Base-by-base conservation (phyloP, 2,113 vertebrate genomes). In the Hydrochoerus hydrochaeris region DNA sequence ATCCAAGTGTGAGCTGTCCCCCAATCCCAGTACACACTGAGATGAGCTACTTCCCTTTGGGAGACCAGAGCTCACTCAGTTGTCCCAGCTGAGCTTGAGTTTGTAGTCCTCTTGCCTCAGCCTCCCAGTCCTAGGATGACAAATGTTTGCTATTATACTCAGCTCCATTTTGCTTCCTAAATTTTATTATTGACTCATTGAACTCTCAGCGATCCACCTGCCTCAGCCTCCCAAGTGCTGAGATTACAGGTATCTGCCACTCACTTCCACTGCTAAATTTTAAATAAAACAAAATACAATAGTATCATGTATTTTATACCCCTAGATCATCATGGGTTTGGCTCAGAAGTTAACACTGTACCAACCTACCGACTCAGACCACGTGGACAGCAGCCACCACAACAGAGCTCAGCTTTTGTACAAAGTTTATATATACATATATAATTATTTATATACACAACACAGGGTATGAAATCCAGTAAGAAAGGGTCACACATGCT, bases 401-500 rank as follows among this genome's bases (percentile, higher is more conserved):
- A 32, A 81, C 7, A 26, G 44, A 49, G 52, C 57, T 8, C 49
- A 52, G 62, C 89, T 94, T 96, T 91, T 82, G 62, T 94, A 96
- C 78, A 95, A 97, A 94, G 85, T 93, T 92, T 94, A n/a, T 85
- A 85, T 73, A 46, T 73, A 77, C 62, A 10, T 52, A 52, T 52
- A 52, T 52, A 16, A 65, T 10, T 85, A 69, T 52, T 81, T 95
- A 93, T 89, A 46, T 96, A 96, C 67, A 97, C 71, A 73, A 85
- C 73, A 96, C 86, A 90, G 73, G 63, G 46, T 95, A 93, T 94
- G 95, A 96, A 96, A 95, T 90, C 91, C 89, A 96, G 84, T 95
- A 86, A 91, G 62, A 89, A 89, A 52, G 95, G 57, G 83, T 95
- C 97, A 91, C 0, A 14, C 46, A 77, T 78, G 10, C 75, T 75